phyloP scores from a whole-genome alignment of 1,140 invertebrate genomes.

The Mya arenaria region DNA sequence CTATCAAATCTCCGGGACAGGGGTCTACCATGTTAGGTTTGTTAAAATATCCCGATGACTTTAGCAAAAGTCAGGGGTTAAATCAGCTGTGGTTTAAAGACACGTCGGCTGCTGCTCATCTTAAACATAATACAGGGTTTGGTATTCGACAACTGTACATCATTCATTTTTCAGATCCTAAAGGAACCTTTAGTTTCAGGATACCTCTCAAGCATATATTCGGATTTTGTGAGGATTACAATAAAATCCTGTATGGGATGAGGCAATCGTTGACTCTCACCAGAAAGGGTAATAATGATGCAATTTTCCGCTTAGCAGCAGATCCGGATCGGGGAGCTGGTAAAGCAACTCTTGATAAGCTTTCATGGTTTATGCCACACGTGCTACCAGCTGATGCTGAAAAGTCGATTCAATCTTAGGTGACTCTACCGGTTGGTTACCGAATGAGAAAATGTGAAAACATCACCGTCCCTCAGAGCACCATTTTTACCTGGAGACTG shows the following conservation, averaged over 20 bases:
- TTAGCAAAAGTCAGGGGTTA: neutral
- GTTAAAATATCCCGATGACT: conserved; percentile 6
- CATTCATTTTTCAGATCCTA: neutral
- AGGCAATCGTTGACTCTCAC: neutral
- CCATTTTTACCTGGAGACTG: neutral
- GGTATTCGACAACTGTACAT: neutral
- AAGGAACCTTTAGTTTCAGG: neutral
- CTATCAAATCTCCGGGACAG: neutral
- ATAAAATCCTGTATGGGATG: conserved; percentile 4
- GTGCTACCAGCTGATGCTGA: conserved; percentile 5
- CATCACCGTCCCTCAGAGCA: neutral
- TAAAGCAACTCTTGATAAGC: conserved; percentile 38
- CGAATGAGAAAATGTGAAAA: conserved; percentile 2
- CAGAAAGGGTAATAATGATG: conserved; percentile 27
- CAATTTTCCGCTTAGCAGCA: conserved; percentile 14
- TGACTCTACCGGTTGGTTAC: neutral
- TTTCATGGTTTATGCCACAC: conserved; percentile 41
- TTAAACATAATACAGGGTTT: neutral
- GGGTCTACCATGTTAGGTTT: neutral
- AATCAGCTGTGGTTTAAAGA: conserved; percentile 7
- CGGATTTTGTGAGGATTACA: neutral
- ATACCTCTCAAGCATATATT: neutral
- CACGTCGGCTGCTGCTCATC: neutral
- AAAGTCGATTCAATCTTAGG: neutral
- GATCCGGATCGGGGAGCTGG: neutral